Percentiles rank a stretch among this genome's conserved stretches.
Conservation (phyloP, 2,888 invertebrate genomes). For the Stenotaenia linearis region DNA sequence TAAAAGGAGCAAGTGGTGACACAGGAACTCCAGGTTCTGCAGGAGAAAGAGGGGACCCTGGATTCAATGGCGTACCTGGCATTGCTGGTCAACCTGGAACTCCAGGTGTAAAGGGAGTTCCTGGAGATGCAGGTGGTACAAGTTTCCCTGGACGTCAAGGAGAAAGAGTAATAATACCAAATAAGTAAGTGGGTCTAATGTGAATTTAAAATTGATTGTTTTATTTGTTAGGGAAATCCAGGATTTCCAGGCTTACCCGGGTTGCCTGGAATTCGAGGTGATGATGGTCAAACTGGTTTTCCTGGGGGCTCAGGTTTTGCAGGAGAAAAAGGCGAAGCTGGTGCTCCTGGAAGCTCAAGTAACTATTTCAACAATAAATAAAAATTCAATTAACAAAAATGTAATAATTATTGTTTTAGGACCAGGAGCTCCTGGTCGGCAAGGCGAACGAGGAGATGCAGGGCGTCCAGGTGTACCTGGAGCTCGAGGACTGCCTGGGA, state of each 20-base stretch:
- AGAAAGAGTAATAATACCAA: background rate
- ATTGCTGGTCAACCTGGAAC: conserved; percentile 41
- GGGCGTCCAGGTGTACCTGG: conserved; percentile 32
- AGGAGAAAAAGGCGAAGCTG: conserved; percentile 43
- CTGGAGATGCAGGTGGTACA: conserved; percentile 45
- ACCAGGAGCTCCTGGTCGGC: conserved; percentile 60
- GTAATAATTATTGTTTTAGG: too few relatives aligned
- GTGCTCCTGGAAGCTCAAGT: conserved; percentile 58
- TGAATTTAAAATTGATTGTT: background rate
- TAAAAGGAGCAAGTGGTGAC: background rate
- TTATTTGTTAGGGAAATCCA: background rate
- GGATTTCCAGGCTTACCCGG: background rate
- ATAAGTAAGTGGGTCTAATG: background rate
- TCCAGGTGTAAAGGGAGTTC: conserved; percentile 51
- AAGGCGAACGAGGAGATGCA: conserved; percentile 40
- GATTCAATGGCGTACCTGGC: conserved; percentile 53
- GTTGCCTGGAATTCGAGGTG: conserved; percentile 38
- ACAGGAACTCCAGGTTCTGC: conserved; percentile 38
- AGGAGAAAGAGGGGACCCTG: conserved; percentile 59
- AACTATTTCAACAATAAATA: background rate
- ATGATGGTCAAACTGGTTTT: conserved; percentile 36
- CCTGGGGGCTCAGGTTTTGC: conserved; percentile 34
- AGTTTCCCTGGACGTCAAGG: conserved; percentile 41
- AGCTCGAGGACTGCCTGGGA: conserved; percentile 34
- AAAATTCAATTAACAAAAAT: background rate